Evolutionary conservation across 2,113 vertebrate species (phyloP).

Genomic region (Puntigrus tetrazona): DNA sequence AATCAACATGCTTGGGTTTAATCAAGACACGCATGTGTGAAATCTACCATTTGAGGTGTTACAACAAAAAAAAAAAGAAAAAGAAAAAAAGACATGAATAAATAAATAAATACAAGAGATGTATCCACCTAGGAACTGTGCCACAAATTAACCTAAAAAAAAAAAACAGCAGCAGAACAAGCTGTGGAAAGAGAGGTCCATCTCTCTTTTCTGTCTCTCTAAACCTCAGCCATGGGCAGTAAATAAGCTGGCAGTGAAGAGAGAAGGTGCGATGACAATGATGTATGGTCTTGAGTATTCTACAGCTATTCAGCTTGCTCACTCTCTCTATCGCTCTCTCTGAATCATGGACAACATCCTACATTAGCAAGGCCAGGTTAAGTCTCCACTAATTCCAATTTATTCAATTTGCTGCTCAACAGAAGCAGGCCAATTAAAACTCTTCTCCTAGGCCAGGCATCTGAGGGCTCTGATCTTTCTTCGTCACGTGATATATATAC

Average conservation of each 20-base stretch:
- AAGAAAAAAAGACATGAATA: not conserved
- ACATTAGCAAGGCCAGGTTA: constrained; percentile 39
- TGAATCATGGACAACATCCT: constrained; percentile 51
- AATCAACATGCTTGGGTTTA: constrained; percentile 54
- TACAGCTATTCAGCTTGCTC: constrained; percentile 65
- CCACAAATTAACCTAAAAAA: constrained; percentile 33
- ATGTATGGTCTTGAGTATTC: constrained; percentile 70
- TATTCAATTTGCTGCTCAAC: constrained; percentile 67
- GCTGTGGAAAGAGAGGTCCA: constrained; percentile 55
- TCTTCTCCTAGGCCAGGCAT: constrained; percentile 69
- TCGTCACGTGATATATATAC: constrained; percentile 56
- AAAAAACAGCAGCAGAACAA: constrained; percentile 41
- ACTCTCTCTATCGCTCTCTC: not conserved
- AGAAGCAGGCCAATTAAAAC: constrained; percentile 69
- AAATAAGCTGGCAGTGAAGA: constrained; percentile 71
- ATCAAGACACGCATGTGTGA: constrained; percentile 51
- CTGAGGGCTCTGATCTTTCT: constrained; percentile 62
- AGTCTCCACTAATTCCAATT: constrained; percentile 65
- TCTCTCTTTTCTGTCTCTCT: constrained; percentile 57
- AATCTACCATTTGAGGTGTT: constrained; percentile 47
- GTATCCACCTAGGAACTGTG: constrained; percentile 6
- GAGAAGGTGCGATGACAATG: constrained; percentile 73
- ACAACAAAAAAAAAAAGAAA: not conserved
- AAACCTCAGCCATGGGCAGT: constrained; percentile 67
- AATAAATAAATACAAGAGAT: constrained; percentile 26